Percentiles rank a stretch among this genome's conserved stretches.
Conservation (phyloP, 37 sponge, comb jelly and placozoan genomes). For the Spongilla lacustris region DNA sequence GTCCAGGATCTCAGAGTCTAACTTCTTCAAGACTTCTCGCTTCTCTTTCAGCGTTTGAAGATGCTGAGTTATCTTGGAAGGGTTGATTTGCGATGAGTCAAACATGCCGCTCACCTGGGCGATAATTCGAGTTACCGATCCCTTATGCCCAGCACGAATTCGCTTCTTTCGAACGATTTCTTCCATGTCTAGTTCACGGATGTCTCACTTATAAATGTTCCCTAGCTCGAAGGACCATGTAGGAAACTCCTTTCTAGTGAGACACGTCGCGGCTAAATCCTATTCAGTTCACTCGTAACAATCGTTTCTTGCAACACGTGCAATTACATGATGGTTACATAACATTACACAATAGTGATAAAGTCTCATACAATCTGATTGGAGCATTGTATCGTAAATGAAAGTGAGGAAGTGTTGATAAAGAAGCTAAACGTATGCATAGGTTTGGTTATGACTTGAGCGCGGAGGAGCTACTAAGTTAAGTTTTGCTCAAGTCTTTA, state of each 20-base stretch:
- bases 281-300: background rate
- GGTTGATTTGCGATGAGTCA: background rate
- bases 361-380: background rate
- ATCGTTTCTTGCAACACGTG: background rate
- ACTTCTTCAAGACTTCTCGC: background rate
- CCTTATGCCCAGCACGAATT: background rate
- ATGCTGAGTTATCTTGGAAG: background rate
- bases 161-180: background rate
- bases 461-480: no score
- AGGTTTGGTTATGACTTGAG: no score
- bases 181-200: background rate
- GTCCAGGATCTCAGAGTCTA: background rate
- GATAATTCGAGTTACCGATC: background rate
- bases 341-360: background rate
- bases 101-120: background rate
- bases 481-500: no score
- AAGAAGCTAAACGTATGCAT: no score
- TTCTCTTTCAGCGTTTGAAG: background rate
- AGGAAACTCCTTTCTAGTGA: no score
- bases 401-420: no score
- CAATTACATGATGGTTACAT: background rate
- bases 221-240: no score
- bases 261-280: background rate
- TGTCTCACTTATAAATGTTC: no score
- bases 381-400: no score